Conservation (phyloP, 2,888 invertebrate genomes). For the Acronicta aceris region DNA sequence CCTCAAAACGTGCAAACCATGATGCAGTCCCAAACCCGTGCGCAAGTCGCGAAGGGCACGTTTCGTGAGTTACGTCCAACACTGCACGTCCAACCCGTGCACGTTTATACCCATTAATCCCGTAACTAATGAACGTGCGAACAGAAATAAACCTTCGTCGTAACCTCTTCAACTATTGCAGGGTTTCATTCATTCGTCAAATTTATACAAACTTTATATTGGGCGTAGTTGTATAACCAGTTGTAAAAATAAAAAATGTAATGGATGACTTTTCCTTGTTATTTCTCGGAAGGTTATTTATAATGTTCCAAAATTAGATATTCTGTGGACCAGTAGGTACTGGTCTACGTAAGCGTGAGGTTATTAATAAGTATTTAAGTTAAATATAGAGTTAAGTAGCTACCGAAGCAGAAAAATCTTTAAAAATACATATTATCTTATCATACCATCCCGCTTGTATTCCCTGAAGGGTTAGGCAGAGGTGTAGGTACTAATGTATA, state of each 20-base stretch:
- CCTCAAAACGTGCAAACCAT: constrained; percentile 32
- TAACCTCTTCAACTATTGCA: constrained; percentile 8
- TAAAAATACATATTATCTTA: no score
- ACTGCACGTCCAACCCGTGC: constrained; percentile 15
- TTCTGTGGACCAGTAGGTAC: no score
- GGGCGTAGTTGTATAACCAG: constrained; percentile 28
- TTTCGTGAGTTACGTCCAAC: constrained; percentile 11
- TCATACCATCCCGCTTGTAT: no score
- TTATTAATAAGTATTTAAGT: no score
- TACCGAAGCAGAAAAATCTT: no score
- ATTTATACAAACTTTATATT: constrained; percentile 29
- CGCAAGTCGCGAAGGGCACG: constrained; percentile 4
- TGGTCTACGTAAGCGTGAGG: no score
- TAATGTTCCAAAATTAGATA: no score
- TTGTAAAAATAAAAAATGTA: constrained; percentile 34
- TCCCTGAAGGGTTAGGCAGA: no score
- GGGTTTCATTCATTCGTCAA: constrained; percentile 33
- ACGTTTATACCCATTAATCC: constrained; percentile 34
- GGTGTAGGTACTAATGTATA: no score
- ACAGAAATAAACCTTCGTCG: constrained; percentile 37
- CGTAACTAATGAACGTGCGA: constrained; percentile 14
- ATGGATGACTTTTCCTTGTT: no score
- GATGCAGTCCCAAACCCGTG: constrained; percentile 23
- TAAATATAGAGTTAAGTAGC: no score
- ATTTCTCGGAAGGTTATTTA: no score